Conservation (phyloP, 2,888 invertebrate species). For the Aporophyla lueneburgensis region DNA sequence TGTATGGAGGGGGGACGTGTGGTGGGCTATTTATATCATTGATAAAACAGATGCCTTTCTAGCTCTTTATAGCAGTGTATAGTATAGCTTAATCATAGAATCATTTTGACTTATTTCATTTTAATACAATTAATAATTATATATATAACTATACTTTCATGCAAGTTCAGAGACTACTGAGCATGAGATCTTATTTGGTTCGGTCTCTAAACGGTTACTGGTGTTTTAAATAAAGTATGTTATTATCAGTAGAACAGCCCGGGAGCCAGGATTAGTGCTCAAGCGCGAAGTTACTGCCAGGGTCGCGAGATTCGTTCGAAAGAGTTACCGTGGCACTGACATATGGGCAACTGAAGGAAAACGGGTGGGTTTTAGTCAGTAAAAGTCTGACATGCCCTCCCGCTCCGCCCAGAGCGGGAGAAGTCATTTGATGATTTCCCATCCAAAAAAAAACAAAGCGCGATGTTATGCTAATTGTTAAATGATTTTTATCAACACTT, state of each 20-base stretch:
- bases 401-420: too few species aligned
- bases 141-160: background rate
- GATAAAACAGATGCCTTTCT: background rate
- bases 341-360: too few species aligned
- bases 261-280: background rate
- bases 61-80: background rate
- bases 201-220: background rate
- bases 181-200: background rate
- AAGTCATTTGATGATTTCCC: too few species aligned
- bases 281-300: too few species aligned
- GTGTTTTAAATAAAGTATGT: background rate
- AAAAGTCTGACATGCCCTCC: too few species aligned
- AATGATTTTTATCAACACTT: background rate
- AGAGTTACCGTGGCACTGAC: too few species aligned
- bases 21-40: background rate
- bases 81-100: background rate
- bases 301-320: too few species aligned
- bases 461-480: background rate
- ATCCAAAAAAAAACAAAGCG: too few species aligned
- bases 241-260: background rate
- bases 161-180: too few species aligned
- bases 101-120: background rate
- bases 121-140: background rate
- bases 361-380: too few species aligned
- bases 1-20: slow-evolving; percentile 7